phyloP scores from a whole-genome alignment of 2,888 invertebrate genomes.

The Andrena bicolor region DNA sequence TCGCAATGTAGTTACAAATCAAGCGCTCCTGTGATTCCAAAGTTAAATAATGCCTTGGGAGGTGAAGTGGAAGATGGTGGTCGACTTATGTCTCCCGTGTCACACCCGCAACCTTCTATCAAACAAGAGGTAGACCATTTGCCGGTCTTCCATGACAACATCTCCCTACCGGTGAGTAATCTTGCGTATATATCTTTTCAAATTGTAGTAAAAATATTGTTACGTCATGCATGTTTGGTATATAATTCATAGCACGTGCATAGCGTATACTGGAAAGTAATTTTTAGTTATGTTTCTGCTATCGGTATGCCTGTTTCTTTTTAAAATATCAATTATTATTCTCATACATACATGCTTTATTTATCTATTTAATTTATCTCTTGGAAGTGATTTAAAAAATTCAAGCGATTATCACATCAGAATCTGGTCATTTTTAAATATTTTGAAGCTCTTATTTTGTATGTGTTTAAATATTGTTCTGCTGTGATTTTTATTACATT shows the following conservation, averaged over 20 bases:
- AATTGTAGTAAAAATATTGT: conserved; percentile 2
- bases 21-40: conserved; percentile 87
- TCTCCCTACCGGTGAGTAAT: conserved; percentile 84
- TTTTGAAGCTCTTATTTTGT: neutral
- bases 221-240: conserved; percentile 32
- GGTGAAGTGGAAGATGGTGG: conserved; percentile 86
- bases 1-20: conserved; percentile 89
- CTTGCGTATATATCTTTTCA: conserved; percentile 9
- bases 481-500: neutral
- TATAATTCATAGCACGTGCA: conserved; percentile 6
- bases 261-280: conserved; percentile 5
- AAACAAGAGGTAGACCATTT: conserved; percentile 89
- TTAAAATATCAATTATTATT: neutral
- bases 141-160: conserved; percentile 85
- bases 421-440: neutral
- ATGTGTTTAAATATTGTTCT: neutral
- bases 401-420: too few relatives aligned
- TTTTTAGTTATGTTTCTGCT: conserved; percentile 6
- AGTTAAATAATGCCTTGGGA: conserved; percentile 88
- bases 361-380: neutral
- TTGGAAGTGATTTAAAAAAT: neutral
- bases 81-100: conserved; percentile 87
- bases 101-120: conserved; percentile 86
- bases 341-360: neutral
- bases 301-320: neutral